A percentile compares a stretch with the other conserved stretches of the same genome.
These are phyloP conservation scores for Erebia ligea DNA, from an alignment of 2,888 invertebrate genomes.

Conservation along the genomic window DNA sequence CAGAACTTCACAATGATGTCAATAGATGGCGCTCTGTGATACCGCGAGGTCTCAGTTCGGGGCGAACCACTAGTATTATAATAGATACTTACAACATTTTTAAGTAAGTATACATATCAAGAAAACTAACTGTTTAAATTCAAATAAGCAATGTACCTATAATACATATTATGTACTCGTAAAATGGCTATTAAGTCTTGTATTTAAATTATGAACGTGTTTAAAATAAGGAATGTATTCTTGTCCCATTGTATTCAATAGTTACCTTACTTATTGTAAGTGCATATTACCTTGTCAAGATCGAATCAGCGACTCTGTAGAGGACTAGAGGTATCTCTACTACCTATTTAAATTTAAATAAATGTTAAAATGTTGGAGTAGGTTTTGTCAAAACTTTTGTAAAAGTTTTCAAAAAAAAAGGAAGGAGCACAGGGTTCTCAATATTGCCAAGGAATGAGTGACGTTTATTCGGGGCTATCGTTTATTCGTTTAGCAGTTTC, in stretches of 20 bases:
- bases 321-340: no score
- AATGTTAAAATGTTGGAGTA: neutral
- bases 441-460: no score
- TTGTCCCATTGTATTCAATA: conserved; percentile 5
- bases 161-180: neutral
- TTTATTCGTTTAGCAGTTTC: no score
- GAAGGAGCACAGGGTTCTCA: no score
- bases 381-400: neutral
- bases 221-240: neutral
- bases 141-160: conserved; percentile 1
- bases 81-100: neutral
- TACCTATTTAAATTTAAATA: neutral
- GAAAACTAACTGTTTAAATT: neutral
- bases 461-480: no score
- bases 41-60: no score
- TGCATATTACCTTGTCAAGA: conserved; percentile 1
- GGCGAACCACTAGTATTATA: no score
- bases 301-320: neutral
- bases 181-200: neutral
- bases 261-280: conserved; percentile 1
- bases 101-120: neutral
- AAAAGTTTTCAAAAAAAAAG: no score
- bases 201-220: no score
- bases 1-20: no score
- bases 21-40: no score